phyloP scores from a whole-genome alignment of 2,113 vertebrate genomes.

The Megaceryle maxima region DNA sequence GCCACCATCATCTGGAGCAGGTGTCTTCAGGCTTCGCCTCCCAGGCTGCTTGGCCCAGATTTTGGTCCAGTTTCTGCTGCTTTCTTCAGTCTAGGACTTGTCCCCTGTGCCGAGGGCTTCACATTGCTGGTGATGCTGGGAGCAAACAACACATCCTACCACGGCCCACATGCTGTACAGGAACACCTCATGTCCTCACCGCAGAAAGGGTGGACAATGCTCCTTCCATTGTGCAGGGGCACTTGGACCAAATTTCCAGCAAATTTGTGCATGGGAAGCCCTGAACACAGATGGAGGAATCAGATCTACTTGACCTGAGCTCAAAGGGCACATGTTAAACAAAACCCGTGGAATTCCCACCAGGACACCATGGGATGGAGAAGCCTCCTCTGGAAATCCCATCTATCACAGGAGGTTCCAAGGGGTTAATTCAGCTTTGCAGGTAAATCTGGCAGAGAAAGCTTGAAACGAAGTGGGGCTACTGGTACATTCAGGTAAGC shows the following conservation, averaged over 20 bases:
- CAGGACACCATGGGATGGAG: accelerated
- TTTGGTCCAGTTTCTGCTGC: not conserved
- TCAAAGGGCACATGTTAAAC: not conserved
- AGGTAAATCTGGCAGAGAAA: not conserved
- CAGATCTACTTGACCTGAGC: not conserved
- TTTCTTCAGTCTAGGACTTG: not conserved
- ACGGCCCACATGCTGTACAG: accelerated
- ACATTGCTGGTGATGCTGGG: accelerated
- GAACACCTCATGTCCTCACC: accelerated
- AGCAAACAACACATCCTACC: not conserved
- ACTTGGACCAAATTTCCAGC: not conserved
- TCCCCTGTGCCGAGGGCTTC: not conserved
- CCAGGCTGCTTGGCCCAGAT: not conserved
- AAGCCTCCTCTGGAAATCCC: not conserved
- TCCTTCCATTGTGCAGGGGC: accelerated
- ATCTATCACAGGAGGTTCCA: not conserved
- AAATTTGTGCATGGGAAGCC: accelerated
- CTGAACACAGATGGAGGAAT: not conserved
- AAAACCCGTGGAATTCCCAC: not conserved
- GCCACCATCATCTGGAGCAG: not conserved
- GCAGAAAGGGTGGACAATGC: not conserved
- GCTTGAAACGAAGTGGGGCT: not conserved
- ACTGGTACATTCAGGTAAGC: not conserved
- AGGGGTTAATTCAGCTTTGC: not conserved
- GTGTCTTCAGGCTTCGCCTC: not conserved